Evolutionary conservation across 2,797 vertebrate species (phyloP), one percentile per base, ranked within the genome.

Genomic region (Falco berigora): DNA sequence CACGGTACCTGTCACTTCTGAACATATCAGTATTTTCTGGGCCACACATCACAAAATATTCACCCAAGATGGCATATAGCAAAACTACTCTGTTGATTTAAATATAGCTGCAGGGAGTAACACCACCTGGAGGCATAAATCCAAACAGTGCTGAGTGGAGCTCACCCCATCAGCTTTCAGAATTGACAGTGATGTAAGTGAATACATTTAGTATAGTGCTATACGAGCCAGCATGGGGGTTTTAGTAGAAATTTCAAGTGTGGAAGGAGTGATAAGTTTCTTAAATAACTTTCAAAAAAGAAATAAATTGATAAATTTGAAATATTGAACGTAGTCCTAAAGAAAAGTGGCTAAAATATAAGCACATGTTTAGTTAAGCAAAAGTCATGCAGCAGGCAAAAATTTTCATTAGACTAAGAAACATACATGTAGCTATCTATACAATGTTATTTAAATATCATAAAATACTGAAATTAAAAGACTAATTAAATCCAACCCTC

Each of bases 181-280:
- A 90, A 69, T 24, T 76, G 5, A 14, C 2, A 6, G n/a, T 32
- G 38, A 36, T 4, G 0, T 20, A 16, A 66, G 6, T 59, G 30
- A 67, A 30, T 11, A 4, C 25, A n/a, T 92, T 79, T 40, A 34
- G 32, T 38, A 1, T 4, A n/a, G 36, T 38, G n/a, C 44, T 63
- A 8, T 14, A 71, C 14, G 16, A 52, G 32, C 24, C 52, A 87
- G 50, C 0, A 0, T 1, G 32, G 14, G 9, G 21, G 2, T 27
- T 71, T 63, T 12, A 24, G 50, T 36, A 55, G 36, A 85, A 32
- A 77, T 73, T 62, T 86, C 36, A 73, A 63, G 58, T 22, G 15
- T 14, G 30, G 38, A 81, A 84, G 0, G 5, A 85, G 34, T 11
- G 52, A 36, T 23, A 38, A 2, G 32, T 75, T 82, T 84, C 32